phyloP scores from a whole-genome alignment of 2,113 vertebrate species.

The Corvus moneduloides region DNA sequence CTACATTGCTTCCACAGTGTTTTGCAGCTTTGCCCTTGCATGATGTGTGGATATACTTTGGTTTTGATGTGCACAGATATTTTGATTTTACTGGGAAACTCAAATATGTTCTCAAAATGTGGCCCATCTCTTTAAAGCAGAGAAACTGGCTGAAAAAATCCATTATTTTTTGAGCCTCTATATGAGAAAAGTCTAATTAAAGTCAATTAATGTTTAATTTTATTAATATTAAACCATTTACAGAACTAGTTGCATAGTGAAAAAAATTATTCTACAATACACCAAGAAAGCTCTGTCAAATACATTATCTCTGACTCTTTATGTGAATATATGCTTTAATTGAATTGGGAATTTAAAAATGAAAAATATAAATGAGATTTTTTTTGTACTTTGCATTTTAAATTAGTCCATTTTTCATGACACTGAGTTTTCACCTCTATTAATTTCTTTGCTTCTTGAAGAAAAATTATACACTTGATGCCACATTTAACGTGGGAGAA shows the following conservation, averaged over 20 bases:
- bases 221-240: not conserved
- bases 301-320: not conserved
- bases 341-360: not conserved
- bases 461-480: not conserved
- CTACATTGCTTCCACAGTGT: not conserved
- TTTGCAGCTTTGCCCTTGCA: not conserved
- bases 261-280: not conserved
- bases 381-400: not conserved
- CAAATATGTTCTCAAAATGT: not conserved
- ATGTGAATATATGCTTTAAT: not conserved
- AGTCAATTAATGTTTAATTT: not conserved
- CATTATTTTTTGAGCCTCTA: not conserved
- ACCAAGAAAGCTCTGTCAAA: not conserved
- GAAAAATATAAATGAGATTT: not conserved
- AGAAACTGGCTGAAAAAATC: not conserved
- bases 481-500: not conserved
- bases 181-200: not conserved
- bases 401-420: not conserved
- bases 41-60: not conserved
- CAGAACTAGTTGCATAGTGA: not conserved
- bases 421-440: not conserved
- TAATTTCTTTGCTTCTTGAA: not conserved
- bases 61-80: not conserved
- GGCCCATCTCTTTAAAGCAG: not conserved
- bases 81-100: not conserved